phyloP scores from a whole-genome alignment of 2,888 invertebrate genomes.

The Cosmia pyralina region DNA sequence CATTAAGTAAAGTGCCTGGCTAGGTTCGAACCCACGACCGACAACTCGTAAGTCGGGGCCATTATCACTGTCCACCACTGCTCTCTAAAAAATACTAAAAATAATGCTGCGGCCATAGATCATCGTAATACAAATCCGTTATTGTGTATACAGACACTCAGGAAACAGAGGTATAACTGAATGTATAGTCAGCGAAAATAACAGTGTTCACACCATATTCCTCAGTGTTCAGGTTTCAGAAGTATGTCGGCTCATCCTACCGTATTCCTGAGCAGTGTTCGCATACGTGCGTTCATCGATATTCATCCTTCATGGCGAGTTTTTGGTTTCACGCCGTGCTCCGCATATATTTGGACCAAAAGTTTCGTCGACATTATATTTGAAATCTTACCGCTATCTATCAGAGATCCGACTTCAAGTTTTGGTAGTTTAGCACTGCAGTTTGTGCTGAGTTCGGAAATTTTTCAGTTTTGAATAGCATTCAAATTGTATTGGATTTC shows the following conservation, averaged over 20 bases:
- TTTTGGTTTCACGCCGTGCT: constrained; percentile 47
- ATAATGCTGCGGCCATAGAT: too few species aligned
- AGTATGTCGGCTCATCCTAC: constrained; percentile 2
- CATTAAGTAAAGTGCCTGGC: too few species aligned
- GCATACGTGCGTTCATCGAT: constrained; percentile 54
- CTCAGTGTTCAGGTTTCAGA: constrained; percentile 8
- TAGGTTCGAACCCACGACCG: too few species aligned
- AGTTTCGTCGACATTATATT: constrained; percentile 50
- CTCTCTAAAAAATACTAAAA: too few species aligned
- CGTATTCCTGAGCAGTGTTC: constrained; percentile 23
- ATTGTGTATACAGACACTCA: background rate
- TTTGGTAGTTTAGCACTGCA: constrained; percentile 29
- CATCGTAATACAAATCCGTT: background rate
- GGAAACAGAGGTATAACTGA: background rate
- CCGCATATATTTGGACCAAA: constrained; percentile 40
- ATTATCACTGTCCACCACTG: too few species aligned
- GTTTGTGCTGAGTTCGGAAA: constrained; percentile 24
- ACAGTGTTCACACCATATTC: constrained; percentile 6
- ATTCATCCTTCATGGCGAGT: constrained; percentile 51
- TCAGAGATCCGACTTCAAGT: constrained; percentile 34
- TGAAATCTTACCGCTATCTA: constrained; percentile 41
- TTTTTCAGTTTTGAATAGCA: constrained; percentile 18
- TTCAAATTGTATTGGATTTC: background rate
- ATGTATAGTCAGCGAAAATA: constrained; percentile 1
- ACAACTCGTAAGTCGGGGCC: too few species aligned